Evolutionary conservation across 2,113 vertebrate genomes (phyloP).

Genomic region (Clarias gariepinus): DNA sequence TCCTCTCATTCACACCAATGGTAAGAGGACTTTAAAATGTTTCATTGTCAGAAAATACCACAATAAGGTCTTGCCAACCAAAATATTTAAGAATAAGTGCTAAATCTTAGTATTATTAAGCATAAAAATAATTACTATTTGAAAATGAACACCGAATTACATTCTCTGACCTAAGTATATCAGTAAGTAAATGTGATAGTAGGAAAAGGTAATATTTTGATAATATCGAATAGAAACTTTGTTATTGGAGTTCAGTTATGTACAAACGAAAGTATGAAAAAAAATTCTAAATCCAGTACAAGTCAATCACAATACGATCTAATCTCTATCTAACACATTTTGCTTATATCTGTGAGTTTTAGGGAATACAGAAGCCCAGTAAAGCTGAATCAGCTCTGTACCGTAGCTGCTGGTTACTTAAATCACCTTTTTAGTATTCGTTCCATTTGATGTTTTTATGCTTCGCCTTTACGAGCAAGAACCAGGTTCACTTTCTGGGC

Average conservation of each 20-base stretch:
- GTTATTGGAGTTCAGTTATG: not conserved
- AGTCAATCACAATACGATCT: not conserved
- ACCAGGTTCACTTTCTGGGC: not conserved
- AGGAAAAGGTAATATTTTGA: not conserved
- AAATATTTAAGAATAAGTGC: not conserved
- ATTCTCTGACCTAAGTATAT: too few species aligned
- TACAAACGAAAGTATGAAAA: not conserved
- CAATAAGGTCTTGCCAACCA: not conserved
- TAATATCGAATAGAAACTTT: not conserved
- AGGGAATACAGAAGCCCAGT: not conserved
- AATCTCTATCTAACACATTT: not conserved
- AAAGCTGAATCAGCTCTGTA: not conserved
- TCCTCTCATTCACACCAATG: too few species aligned
- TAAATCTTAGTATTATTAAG: not conserved
- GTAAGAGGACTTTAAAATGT: not conserved
- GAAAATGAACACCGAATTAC: not conserved
- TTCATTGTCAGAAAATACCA: not conserved
- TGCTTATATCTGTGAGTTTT: not conserved
- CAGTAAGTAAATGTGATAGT: not conserved
- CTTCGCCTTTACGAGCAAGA: not conserved
- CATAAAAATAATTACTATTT: not conserved
- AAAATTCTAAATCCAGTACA: not conserved
- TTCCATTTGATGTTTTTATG: not conserved
- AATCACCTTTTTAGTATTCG: not conserved
- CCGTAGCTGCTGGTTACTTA: not conserved